phyloP scores from a whole-genome alignment of 2,888 invertebrate genomes.

The Hoplodrina blanda region DNA sequence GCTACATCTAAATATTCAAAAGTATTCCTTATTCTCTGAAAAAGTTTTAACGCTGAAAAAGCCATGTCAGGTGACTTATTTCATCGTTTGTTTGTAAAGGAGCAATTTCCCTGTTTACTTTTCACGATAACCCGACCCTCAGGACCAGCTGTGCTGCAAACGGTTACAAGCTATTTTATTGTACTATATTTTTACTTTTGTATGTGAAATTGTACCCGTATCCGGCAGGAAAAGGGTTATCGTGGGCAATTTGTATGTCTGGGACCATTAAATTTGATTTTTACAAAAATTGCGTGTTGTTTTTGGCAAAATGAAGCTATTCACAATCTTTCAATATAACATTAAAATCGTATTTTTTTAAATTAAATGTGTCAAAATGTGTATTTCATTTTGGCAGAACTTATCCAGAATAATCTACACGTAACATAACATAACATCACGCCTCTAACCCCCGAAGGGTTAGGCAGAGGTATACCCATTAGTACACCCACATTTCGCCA shows the following conservation, averaged over 20 bases:
- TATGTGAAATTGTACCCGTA: constrained; percentile 22
- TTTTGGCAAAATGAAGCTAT: too few species aligned
- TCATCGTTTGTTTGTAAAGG: constrained; percentile 33
- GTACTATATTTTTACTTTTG: constrained; percentile 26
- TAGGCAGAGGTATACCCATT: too few species aligned
- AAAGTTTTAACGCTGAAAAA: constrained; percentile 24
- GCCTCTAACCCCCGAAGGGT: too few species aligned
- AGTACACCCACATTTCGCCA: too few species aligned
- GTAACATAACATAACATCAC: too few species aligned
- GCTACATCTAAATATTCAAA: neutral
- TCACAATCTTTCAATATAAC: too few species aligned
- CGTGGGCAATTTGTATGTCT: neutral
- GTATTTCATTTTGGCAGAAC: too few species aligned
- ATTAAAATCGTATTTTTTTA: too few species aligned
- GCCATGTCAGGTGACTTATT: constrained; percentile 34
- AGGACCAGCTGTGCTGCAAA: constrained; percentile 46
- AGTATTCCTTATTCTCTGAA: too few species aligned
- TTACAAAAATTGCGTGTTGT: neutral
- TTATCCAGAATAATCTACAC: too few species aligned
- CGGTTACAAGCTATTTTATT: constrained; percentile 44
- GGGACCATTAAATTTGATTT: neutral
- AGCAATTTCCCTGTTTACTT: constrained; percentile 35
- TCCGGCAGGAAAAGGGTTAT: constrained; percentile 1
- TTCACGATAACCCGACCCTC: constrained; percentile 30
- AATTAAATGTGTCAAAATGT: too few species aligned